Conservation (phyloP, 30 jellyfish, hydroid and myxozoan genomes). For the Chironex yamaguchii region DNA sequence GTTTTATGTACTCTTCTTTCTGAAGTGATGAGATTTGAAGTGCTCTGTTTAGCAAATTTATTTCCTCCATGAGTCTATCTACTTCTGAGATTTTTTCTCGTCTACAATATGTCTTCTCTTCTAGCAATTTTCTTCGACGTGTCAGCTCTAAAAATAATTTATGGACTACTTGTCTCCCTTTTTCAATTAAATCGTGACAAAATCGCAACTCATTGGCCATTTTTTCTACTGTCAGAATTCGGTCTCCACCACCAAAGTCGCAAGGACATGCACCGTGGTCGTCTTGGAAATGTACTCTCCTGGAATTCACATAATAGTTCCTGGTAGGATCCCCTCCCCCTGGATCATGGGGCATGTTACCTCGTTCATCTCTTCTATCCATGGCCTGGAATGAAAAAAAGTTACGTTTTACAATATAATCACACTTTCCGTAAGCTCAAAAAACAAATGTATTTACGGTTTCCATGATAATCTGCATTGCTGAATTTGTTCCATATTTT, state of each 20-base stretch:
- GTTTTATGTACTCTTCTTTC: conserved; percentile 49
- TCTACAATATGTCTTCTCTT: not conserved
- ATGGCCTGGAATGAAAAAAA: not conserved
- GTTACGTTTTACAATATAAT: too few relatives aligned
- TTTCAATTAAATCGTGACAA: conserved; percentile 69
- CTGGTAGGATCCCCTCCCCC: not conserved
- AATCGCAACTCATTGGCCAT: conserved; percentile 63
- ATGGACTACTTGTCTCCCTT: conserved; percentile 42
- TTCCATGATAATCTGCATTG: too few relatives aligned
- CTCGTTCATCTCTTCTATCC: not conserved
- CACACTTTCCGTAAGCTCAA: too few relatives aligned
- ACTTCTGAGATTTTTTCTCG: not conserved
- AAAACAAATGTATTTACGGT: too few relatives aligned
- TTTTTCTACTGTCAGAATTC: conserved; percentile 37
- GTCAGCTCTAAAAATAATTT: not conserved
- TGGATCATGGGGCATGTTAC: not conserved
- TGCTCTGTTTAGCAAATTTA: conserved; percentile 23
- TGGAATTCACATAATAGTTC: not conserved
- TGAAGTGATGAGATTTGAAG: conserved; percentile 49
- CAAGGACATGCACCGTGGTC: not conserved
- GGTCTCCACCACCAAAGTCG: not conserved
- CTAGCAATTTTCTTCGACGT: not conserved
- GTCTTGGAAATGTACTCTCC: not conserved
- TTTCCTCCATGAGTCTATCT: conserved; percentile 33
- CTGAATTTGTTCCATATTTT: too few relatives aligned